Evolutionary conservation across 2,888 invertebrate genomes (phyloP).

Genomic region (Gandaritis pyraliata): DNA sequence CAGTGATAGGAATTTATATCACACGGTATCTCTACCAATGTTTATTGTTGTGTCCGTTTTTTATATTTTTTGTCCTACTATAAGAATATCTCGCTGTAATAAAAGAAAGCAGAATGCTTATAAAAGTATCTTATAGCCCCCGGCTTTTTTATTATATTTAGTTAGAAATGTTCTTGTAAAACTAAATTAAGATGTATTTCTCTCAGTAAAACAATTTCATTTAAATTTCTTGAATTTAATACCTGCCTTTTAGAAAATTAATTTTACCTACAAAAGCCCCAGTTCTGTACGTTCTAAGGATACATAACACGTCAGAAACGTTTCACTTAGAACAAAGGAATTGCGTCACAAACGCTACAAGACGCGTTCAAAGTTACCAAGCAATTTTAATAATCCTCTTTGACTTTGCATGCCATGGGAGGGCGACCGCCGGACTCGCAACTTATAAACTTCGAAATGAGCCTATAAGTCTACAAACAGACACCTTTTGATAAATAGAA

Average conservation of each 20-base stretch:
- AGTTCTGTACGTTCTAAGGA: neutral
- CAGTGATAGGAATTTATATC: no score
- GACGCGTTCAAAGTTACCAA: neutral
- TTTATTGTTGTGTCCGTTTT: no score
- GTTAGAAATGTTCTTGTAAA: neutral
- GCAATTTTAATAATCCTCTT: constrained; percentile 3
- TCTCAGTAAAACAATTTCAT: no score
- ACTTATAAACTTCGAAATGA: neutral
- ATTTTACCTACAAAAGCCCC: no score
- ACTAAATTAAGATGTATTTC: neutral
- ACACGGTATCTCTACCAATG: no score
- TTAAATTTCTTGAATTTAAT: neutral
- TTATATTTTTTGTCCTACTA: neutral
- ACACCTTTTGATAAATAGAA: neutral
- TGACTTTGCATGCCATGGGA: constrained; percentile 2
- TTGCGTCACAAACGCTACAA: neutral
- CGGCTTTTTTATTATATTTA: neutral
- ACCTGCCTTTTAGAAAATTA: neutral
- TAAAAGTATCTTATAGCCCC: neutral
- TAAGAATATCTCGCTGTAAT: neutral
- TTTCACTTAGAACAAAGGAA: constrained; percentile 1
- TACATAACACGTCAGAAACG: neutral
- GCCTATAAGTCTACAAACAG: neutral
- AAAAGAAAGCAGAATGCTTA: constrained; percentile 3
- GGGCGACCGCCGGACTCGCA: neutral